Evolutionary conservation across 2,113 vertebrate species (phyloP).

Genomic region (Actenoides lindsayi): DNA sequence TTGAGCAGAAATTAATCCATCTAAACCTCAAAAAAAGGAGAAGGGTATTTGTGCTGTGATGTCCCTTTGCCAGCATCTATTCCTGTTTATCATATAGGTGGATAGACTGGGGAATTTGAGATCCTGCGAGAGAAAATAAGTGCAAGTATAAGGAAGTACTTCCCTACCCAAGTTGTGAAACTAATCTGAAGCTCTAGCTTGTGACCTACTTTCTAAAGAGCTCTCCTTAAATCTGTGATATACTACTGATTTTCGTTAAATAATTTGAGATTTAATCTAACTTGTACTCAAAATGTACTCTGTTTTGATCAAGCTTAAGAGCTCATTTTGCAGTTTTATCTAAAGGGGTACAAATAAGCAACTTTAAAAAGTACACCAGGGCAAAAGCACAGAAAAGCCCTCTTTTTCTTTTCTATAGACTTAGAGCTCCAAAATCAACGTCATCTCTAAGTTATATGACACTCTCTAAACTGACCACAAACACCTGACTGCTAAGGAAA

Average conservation of each 20-base stretch:
- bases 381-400: not conserved
- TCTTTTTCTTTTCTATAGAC: not conserved
- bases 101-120: not conserved
- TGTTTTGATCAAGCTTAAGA: not conserved
- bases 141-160: not conserved
- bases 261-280: not conserved
- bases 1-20: not conserved
- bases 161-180: not conserved
- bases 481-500: not conserved
- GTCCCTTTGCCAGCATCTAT: not conserved
- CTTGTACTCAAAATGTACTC: not conserved
- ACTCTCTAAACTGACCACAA: not conserved
- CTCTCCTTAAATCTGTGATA: not conserved
- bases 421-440: not conserved
- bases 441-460: not conserved
- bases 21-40: not conserved
- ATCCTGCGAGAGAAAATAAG: not conserved
- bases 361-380: not conserved
- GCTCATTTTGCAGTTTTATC: not conserved
- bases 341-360: not conserved
- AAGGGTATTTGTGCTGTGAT: not conserved
- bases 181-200: not conserved
- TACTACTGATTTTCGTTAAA: not conserved
- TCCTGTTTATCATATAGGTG: not conserved
- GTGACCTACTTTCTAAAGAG: not conserved